Evolutionary conservation across 2,113 vertebrate genomes (phyloP).

Genomic region (Varanus komodoensis): DNA sequence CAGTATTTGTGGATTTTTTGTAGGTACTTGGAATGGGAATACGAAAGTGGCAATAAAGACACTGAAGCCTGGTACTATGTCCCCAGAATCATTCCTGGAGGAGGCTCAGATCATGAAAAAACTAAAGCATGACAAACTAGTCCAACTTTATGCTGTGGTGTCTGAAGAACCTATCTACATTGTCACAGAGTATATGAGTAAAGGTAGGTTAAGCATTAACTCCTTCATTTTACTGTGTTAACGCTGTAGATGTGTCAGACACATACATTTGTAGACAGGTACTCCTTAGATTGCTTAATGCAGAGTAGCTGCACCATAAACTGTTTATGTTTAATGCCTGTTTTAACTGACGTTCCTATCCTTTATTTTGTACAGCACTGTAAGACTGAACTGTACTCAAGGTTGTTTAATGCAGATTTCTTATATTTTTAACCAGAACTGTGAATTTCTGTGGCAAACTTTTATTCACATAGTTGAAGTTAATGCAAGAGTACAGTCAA

Average conservation of each 20-base stretch:
- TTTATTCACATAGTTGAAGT: not conserved
- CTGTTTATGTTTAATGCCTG: not conserved
- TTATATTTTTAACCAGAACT: not conserved
- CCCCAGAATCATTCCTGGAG: conserved; percentile 96
- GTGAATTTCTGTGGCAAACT: not conserved
- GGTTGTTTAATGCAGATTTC: not conserved
- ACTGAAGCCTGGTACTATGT: conserved; percentile 97
- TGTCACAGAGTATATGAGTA: conserved; percentile 97
- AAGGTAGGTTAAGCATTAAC: conserved; percentile 81
- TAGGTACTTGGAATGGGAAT: conserved; percentile 98
- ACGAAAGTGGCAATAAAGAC: conserved; percentile 99
- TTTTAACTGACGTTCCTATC: not conserved
- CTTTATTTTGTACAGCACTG: not conserved
- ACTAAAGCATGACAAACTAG: conserved; percentile 94
- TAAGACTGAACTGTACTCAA: not conserved
- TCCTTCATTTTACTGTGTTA: not conserved
- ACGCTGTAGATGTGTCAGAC: not conserved
- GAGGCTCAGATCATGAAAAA: conserved; percentile 99
- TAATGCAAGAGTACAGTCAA: not conserved
- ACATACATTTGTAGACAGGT: not conserved
- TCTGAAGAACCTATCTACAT: conserved; percentile 99
- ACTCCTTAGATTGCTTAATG: not conserved
- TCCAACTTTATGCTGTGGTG: conserved; percentile 97
- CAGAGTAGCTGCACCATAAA: not conserved
- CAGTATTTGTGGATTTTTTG: conserved; percentile 59